These are phyloP conservation scores for human DNA, from an alignment of 2,113 vertebrate species.

Conservation along the genomic window GRCh38 chrX:113724501-113725000, in stretches of 20 bases:
- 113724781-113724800: not conserved
- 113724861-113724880: not conserved
- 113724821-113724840: not conserved
- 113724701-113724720: not conserved
- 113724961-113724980: not conserved
- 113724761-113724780: not conserved
- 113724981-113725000: not conserved
- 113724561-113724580: constrained; percentile 38
- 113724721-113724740: not conserved
- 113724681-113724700: not conserved
- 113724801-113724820: constrained; percentile 12
- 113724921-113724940: not conserved
- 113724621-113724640: not conserved
- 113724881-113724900: not conserved
- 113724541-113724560: not conserved
- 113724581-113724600: not conserved
- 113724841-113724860: not conserved
- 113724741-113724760: not conserved
- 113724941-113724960: not conserved
- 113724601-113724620: not conserved
- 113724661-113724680: not conserved
- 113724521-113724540: not conserved
- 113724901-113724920: not conserved
- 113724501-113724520: not conserved
- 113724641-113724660: not conserved